Percentiles rank a stretch among this genome's conserved stretches.
Conservation (phyloP, 1,140 invertebrate genomes). For the Drosophila sechellia region DNA sequence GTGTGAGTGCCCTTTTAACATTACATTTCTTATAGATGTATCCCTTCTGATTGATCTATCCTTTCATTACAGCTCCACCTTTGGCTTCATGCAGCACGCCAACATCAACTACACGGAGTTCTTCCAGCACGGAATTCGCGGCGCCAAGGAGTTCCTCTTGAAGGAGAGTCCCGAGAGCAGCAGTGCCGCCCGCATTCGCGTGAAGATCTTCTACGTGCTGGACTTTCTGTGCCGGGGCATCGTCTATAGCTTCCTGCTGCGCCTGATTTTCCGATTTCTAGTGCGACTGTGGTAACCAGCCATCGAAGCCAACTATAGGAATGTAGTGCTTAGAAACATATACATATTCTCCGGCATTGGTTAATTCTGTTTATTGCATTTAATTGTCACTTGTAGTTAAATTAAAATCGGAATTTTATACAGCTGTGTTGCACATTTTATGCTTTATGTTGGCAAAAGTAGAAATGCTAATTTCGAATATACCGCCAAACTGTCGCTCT, state of each 20-base stretch:
- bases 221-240: conserved; percentile 54
- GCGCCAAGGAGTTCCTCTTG: conserved; percentile 86
- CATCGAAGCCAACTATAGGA: not conserved
- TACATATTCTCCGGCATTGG: conserved; percentile 7
- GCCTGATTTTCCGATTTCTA: conserved; percentile 41
- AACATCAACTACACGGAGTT: conserved; percentile 85
- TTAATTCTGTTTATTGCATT: conserved; percentile 2
- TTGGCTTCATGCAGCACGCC: conserved; percentile 83
- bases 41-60: not conserved
- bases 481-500: not conserved
- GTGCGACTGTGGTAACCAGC: conserved; percentile 19
- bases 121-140: conserved; percentile 86
- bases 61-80: conserved; percentile 17
- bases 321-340: not conserved
- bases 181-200: conserved; percentile 47
- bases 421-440: not conserved
- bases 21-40: no score
- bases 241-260: conserved; percentile 52
- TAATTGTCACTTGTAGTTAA: not conserved
- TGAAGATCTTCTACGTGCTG: conserved; percentile 65
- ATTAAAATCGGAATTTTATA: not conserved
- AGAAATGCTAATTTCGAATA: not conserved
- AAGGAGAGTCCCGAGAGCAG: conserved; percentile 86
- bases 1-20: conserved; percentile 61
- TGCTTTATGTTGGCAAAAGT: no score